Percentiles rank a stretch among this genome's conserved stretches.
phyloP scores from a whole-genome alignment of 1,140 invertebrate species.

The Stegodyphus dumicola region DNA sequence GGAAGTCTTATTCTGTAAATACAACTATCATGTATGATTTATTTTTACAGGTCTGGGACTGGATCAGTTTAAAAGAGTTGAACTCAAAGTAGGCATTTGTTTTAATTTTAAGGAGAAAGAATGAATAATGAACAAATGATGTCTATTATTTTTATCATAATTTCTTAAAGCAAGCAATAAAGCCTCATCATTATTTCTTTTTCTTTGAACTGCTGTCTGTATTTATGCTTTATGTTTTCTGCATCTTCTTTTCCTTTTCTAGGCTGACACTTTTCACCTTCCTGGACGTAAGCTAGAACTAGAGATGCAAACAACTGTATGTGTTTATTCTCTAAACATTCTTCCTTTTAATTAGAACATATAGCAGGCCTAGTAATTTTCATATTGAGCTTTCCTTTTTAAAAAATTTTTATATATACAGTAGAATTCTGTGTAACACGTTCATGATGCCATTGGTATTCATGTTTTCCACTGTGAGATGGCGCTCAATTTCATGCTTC shows the following conservation, averaged over 20 bases:
- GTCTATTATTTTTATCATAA: too few species aligned
- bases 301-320: conserved; percentile 50
- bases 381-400: neutral
- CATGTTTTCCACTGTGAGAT: too few species aligned
- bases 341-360: too few species aligned
- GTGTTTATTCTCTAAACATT: neutral
- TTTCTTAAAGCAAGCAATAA: too few species aligned
- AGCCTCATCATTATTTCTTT: too few species aligned
- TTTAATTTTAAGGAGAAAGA: neutral
- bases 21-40: too few species aligned
- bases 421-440: neutral
- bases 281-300: conserved; percentile 57
- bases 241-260: conserved; percentile 37
- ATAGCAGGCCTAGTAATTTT: too few species aligned
- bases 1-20: too few species aligned
- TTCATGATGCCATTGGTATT: too few species aligned
- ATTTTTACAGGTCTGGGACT: conserved; percentile 83
- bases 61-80: conserved; percentile 94
- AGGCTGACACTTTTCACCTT: conserved; percentile 53
- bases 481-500: too few species aligned
- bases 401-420: neutral
- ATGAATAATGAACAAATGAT: too few species aligned
- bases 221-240: neutral
- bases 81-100: conserved; percentile 81
- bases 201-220: too few species aligned